Percentiles rank a stretch among this genome's conserved stretches.
phyloP scores from a whole-genome alignment of 1,140 invertebrate species.

The Drosophila melanica region DNA sequence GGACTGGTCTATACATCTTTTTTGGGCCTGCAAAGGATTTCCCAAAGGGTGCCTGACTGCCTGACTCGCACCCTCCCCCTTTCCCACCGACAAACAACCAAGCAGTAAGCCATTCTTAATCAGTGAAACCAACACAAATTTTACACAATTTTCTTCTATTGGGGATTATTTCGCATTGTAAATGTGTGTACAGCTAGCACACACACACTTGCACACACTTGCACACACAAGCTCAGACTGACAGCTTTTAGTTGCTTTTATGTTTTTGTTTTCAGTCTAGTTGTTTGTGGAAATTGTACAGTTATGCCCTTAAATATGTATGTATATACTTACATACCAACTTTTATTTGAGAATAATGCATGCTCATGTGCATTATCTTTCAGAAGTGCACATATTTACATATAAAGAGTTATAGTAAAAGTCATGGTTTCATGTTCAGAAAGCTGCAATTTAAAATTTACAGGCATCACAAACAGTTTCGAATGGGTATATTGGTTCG shows the following conservation, averaged over 20 bases:
- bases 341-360: neutral
- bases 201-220: neutral
- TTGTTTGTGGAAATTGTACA: neutral
- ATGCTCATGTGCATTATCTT: neutral
- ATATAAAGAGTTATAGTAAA: too few relatives aligned
- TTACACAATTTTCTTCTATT: constrained; percentile 78
- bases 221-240: neutral
- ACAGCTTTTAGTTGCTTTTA: constrained; percentile 3
- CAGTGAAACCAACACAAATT: constrained; percentile 79
- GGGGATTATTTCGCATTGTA: constrained; percentile 61
- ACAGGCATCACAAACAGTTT: too few relatives aligned
- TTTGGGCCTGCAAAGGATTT: constrained; percentile 65
- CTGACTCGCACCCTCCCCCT: too few relatives aligned
- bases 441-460: neutral
- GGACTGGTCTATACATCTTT: constrained; percentile 64
- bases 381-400: too few relatives aligned
- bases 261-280: constrained; percentile 1
- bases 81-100: constrained; percentile 12
- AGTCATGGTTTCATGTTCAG: neutral
- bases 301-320: constrained; percentile 8
- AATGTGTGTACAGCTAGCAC: constrained; percentile 35
- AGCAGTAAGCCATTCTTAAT: constrained; percentile 75
- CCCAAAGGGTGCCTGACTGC: constrained; percentile 20
- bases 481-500: too few relatives aligned
- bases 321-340: neutral